These are phyloP conservation scores for Stratiolaelaps scimitus DNA, from an alignment of 1,140 invertebrate genomes.

Conservation along the genomic window DNA sequence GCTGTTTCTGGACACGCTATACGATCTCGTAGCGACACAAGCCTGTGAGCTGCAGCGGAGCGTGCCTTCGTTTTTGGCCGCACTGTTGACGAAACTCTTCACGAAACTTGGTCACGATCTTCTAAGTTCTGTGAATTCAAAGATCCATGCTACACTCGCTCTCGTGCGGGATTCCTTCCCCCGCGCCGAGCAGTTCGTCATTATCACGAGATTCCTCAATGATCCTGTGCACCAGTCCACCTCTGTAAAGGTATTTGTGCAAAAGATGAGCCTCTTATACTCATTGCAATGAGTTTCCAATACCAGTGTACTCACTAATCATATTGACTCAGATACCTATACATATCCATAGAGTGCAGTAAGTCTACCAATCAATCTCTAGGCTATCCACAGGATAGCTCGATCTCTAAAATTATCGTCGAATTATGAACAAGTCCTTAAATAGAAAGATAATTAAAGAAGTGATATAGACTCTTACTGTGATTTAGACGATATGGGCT, in stretches of 20 bases:
- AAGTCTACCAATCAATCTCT: too few species aligned
- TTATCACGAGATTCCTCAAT: conserved; percentile 61
- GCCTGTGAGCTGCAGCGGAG: conserved; percentile 56
- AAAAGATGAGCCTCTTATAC: too few species aligned
- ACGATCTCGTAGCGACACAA: conserved; percentile 70
- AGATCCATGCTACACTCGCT: conserved; percentile 72
- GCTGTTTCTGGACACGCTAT: conserved; percentile 79
- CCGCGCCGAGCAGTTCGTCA: conserved; percentile 51
- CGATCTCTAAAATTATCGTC: too few species aligned
- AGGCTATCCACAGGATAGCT: too few species aligned
- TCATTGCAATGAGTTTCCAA: too few species aligned
- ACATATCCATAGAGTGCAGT: too few species aligned
- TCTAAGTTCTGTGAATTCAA: conserved; percentile 71
- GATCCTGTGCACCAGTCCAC: conserved; percentile 74
- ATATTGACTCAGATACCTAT: too few species aligned
- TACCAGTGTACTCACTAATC: too few species aligned
- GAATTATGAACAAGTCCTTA: too few species aligned
- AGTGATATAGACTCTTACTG: too few species aligned
- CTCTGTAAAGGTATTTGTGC: conserved; percentile 43
- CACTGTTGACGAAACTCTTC: conserved; percentile 60
- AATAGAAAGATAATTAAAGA: too few species aligned
- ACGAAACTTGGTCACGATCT: conserved; percentile 80
- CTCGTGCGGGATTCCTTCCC: conserved; percentile 61
- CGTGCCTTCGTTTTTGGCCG: conserved; percentile 65
- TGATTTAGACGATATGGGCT: too few species aligned